phyloP scores from a whole-genome alignment of 2,888 invertebrate genomes.

The Atethmia centrago region DNA sequence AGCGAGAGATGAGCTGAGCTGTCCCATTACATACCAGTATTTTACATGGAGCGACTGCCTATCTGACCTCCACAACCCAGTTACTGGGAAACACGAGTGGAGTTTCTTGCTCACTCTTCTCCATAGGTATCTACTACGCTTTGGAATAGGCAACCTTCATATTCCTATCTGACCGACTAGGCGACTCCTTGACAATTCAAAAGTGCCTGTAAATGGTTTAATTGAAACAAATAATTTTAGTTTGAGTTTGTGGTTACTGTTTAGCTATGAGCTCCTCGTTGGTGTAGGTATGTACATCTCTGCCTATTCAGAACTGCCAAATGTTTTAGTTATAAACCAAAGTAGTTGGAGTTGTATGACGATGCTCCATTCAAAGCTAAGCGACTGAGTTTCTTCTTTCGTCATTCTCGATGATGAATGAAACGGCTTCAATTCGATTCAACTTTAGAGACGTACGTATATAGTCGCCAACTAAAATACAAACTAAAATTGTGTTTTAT shows the following conservation, averaged over 20 bases:
- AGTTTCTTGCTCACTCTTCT: too few relatives aligned
- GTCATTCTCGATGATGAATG: constrained; percentile 41
- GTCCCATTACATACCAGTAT: too few relatives aligned
- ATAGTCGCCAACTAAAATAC: constrained; percentile 20
- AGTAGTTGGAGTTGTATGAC: constrained; percentile 17
- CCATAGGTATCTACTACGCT: too few relatives aligned
- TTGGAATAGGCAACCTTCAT: too few relatives aligned
- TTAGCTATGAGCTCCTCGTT: background rate
- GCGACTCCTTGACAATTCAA: too few relatives aligned
- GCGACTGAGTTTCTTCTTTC: constrained; percentile 47
- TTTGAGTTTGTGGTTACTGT: too few relatives aligned
- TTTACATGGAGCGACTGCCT: too few relatives aligned
- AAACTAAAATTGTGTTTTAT: constrained; percentile 11
- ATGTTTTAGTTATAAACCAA: constrained; percentile 17
- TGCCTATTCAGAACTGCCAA: constrained; percentile 2
- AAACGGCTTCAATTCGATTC: constrained; percentile 55
- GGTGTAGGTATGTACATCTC: background rate
- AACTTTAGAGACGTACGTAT: constrained; percentile 45
- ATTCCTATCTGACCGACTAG: too few relatives aligned
- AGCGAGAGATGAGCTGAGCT: constrained; percentile 19
- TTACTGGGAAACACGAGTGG: too few relatives aligned
- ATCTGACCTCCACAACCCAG: background rate
- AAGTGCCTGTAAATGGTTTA: too few relatives aligned
- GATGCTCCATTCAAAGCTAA: constrained; percentile 32
- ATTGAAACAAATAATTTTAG: too few relatives aligned